Evolutionary conservation across 2,113 vertebrate species (phyloP).

Genomic region (Mesoclemmys tuberculata): DNA sequence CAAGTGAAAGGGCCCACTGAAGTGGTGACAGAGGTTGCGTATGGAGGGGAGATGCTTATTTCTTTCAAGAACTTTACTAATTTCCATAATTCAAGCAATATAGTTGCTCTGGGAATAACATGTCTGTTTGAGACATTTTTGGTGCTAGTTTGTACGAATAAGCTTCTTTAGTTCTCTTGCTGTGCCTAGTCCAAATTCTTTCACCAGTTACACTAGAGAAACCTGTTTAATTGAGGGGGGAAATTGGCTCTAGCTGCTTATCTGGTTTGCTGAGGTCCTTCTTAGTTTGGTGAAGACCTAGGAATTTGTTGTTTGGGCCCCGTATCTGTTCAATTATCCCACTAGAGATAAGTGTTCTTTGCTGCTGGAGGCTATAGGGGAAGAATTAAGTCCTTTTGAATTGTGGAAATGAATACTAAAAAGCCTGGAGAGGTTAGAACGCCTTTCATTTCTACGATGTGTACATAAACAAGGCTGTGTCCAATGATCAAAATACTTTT

Average conservation of each 20-base stretch:
- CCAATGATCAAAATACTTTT: slow-evolving; percentile 12
- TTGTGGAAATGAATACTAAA: slow-evolving; percentile 34
- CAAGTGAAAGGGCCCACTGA: neutral
- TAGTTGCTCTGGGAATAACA: slow-evolving; percentile 4
- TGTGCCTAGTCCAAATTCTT: neutral
- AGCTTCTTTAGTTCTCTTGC: neutral
- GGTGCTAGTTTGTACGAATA: neutral
- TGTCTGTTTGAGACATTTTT: neutral
- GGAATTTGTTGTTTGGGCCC: neutral
- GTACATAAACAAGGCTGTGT: neutral
- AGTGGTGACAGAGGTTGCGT: slow-evolving; percentile 14
- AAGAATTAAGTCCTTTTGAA: slow-evolving; percentile 5
- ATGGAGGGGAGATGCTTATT: neutral
- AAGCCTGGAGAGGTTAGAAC: neutral
- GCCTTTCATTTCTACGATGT: too few species aligned
- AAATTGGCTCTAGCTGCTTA: neutral
- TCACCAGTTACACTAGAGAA: neutral
- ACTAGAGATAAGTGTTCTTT: neutral
- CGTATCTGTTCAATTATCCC: neutral
- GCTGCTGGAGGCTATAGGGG: neutral
- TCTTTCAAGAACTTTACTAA: neutral
- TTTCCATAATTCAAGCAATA: neutral
- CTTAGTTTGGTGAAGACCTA: neutral
- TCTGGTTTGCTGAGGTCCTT: neutral
- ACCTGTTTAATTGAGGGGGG: neutral